These are phyloP conservation scores for Meda fulgida DNA, from an alignment of 2,797 vertebrate species.

Conservation along the genomic window DNA sequence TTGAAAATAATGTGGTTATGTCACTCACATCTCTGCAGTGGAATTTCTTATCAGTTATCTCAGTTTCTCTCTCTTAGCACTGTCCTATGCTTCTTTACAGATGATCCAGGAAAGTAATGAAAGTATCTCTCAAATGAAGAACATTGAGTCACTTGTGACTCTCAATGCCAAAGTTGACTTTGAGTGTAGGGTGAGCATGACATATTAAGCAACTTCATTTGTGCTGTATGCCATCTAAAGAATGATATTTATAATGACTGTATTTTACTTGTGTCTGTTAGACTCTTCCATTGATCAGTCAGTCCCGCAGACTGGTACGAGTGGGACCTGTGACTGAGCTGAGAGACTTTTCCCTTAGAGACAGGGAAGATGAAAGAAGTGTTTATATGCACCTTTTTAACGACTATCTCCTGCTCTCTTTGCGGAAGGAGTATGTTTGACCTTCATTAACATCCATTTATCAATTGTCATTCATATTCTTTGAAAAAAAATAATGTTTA, in stretches of 20 bases:
- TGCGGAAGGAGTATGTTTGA: slow-evolving; percentile 89
- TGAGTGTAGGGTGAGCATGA: slow-evolving; percentile 89
- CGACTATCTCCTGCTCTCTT: slow-evolving; percentile 91
- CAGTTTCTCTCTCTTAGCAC: background rate
- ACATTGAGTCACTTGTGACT: slow-evolving; percentile 91
- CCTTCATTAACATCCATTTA: background rate
- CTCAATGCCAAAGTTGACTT: slow-evolving; percentile 96
- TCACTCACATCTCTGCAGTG: background rate
- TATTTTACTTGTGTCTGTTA: slow-evolving; percentile 63
- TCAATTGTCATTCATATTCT: background rate
- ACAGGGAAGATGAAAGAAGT: slow-evolving; percentile 78
- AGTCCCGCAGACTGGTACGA: slow-evolving; percentile 90
- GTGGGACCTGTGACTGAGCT: slow-evolving; percentile 81
- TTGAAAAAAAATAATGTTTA: background rate
- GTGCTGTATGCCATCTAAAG: too few species aligned
- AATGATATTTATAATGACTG: background rate
- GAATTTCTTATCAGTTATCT: slow-evolving; percentile 7
- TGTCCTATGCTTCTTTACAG: slow-evolving; percentile 67
- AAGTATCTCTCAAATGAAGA: slow-evolving; percentile 94
- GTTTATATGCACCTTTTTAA: slow-evolving; percentile 95
- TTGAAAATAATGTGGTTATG: background rate
- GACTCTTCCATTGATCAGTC: slow-evolving; percentile 96
- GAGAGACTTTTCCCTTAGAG: slow-evolving; percentile 83
- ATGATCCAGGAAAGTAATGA: slow-evolving; percentile 94
- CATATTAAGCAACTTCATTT: background rate